phyloP scores from a whole-genome alignment of 2,888 invertebrate species.

The Acanthosepion pharaonis region DNA sequence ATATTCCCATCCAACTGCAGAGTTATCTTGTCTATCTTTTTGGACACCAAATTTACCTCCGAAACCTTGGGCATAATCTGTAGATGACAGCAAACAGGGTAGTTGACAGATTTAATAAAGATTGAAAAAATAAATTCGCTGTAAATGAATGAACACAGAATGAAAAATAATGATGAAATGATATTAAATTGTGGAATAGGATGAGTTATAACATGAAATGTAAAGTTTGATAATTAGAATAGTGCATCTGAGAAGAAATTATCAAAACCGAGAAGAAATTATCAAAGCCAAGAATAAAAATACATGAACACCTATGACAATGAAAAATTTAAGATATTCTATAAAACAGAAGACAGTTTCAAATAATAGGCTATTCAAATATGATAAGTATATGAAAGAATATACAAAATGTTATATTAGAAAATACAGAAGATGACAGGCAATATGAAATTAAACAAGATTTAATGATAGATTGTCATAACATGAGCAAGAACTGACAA shows the following conservation, averaged over 20 bases:
- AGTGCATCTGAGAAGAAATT: not conserved
- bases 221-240: not conserved
- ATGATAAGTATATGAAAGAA: too few species aligned
- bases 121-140: not conserved
- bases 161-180: not conserved
- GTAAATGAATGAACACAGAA: not conserved
- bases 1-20: constrained; percentile 74
- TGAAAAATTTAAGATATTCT: not conserved
- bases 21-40: constrained; percentile 81
- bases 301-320: not conserved
- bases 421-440: not conserved
- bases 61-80: constrained; percentile 76
- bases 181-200: not conserved
- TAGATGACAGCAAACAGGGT: constrained; percentile 24
- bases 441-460: not conserved
- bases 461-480: not conserved
- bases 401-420: too few species aligned
- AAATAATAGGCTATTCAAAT: too few species aligned
- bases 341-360: not conserved
- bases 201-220: not conserved
- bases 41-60: constrained; percentile 75
- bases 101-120: not conserved
- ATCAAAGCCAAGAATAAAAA: too few species aligned
- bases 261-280: not conserved
- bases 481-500: not conserved